These are phyloP conservation scores for Uropetala carovei DNA, from an alignment of 2,888 invertebrate species.

Conservation along the genomic window DNA sequence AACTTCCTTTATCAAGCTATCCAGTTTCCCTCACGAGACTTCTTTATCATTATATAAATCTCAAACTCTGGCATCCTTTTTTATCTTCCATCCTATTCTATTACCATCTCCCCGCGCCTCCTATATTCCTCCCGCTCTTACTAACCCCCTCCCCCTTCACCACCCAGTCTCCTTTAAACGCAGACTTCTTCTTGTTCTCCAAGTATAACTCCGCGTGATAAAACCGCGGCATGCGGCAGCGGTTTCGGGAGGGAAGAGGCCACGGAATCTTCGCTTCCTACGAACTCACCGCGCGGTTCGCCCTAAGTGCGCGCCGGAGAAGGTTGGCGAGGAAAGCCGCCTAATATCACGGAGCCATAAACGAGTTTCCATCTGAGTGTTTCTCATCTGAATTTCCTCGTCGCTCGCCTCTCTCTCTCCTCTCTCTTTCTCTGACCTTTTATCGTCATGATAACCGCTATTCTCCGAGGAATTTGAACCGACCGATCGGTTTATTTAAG, in stretches of 20 bases:
- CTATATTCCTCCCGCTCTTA: too few species aligned
- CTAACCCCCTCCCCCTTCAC: neutral
- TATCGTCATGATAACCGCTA: too few species aligned
- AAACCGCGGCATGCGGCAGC: neutral
- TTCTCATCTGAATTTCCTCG: neutral
- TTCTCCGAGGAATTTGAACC: too few species aligned
- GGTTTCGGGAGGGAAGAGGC: neutral
- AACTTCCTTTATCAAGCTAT: too few species aligned
- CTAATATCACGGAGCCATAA: neutral
- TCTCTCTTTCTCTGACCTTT: too few species aligned
- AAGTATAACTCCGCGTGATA: conserved; percentile 3
- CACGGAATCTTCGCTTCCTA: conserved; percentile 6
- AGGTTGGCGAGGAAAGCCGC: neutral
- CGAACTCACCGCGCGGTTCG: neutral
- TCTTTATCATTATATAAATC: too few species aligned
- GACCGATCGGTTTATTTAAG: too few species aligned
- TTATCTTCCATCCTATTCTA: too few species aligned
- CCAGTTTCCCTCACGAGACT: too few species aligned
- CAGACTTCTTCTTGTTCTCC: neutral
- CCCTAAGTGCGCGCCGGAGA: neutral
- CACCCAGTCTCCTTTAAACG: neutral
- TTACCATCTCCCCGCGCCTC: too few species aligned
- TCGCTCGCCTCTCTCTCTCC: neutral
- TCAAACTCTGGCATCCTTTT: too few species aligned
- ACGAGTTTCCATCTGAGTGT: neutral